These are phyloP conservation scores for Rhopalosiphum nymphaeae DNA, from an alignment of 2,888 invertebrate genomes.

Conservation along the genomic window DNA sequence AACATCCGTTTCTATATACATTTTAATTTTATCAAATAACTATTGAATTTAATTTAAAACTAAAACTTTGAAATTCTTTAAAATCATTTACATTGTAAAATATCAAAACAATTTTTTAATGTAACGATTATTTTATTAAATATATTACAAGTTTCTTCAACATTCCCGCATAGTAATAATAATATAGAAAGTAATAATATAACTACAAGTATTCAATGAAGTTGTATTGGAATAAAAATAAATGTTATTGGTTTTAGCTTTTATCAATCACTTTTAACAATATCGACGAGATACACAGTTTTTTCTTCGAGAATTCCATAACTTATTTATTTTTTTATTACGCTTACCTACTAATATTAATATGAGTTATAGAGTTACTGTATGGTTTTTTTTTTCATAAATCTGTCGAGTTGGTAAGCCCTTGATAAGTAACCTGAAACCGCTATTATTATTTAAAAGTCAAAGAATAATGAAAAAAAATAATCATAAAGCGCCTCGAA, in stretches of 20 bases:
- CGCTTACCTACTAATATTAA: conserved; percentile 21
- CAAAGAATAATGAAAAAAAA: conserved; percentile 47
- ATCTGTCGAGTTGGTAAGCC: conserved; percentile 42
- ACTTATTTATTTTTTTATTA: conserved; percentile 17
- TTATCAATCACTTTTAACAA: conserved; percentile 37
- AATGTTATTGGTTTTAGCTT: conserved; percentile 25
- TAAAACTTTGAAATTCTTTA: background rate
- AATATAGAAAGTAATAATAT: background rate
- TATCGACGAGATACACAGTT: background rate
- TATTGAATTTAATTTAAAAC: background rate
- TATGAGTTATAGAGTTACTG: conserved; percentile 9
- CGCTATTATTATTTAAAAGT: conserved; percentile 52
- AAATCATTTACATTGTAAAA: background rate
- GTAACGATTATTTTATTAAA: background rate
- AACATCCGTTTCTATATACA: background rate
- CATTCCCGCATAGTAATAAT: background rate
- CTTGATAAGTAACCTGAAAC: conserved; percentile 2
- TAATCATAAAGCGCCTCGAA: background rate
- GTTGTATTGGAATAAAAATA: conserved; percentile 23
- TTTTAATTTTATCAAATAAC: background rate
- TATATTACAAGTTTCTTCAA: background rate
- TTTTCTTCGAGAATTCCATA: background rate
- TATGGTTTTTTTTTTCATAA: conserved; percentile 40
- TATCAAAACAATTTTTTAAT: conserved; percentile 2
- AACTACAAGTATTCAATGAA: background rate